phyloP scores from a whole-genome alignment of 2,888 invertebrate species.

The Plebejus argus region DNA sequence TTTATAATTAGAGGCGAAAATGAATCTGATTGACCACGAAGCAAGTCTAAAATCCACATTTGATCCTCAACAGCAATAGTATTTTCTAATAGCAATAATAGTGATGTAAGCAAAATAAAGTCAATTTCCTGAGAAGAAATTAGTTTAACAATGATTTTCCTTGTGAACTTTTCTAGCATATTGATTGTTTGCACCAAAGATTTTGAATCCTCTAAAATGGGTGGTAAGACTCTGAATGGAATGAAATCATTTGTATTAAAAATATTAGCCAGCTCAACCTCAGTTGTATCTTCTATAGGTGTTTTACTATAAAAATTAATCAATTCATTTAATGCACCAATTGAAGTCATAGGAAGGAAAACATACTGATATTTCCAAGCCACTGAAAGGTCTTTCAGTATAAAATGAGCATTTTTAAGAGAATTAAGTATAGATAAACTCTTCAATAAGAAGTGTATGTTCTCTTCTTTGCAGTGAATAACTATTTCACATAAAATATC shows the following conservation, averaged over 20 bases:
- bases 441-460: constrained; percentile 59
- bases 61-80: constrained; percentile 51
- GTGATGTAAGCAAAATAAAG: constrained; percentile 60
- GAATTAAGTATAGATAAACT: constrained; percentile 60
- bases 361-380: constrained; percentile 75
- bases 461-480: constrained; percentile 61
- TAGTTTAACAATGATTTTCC: constrained; percentile 60
- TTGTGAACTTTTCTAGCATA: constrained; percentile 50
- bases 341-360: constrained; percentile 67
- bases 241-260: constrained; percentile 61
- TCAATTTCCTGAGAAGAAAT: constrained; percentile 63
- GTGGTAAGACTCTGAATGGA: constrained; percentile 59
- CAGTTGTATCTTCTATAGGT: constrained; percentile 39
- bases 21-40: constrained; percentile 63
- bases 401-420: constrained; percentile 59
- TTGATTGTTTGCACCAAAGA: constrained; percentile 40
- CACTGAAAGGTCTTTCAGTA: constrained; percentile 65
- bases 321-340: constrained; percentile 61
- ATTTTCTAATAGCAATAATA: constrained; percentile 57
- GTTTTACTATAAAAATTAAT: constrained; percentile 55
- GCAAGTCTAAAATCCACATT: constrained; percentile 56
- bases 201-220: constrained; percentile 46
- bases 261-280: constrained; percentile 45
- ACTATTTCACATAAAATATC: constrained; percentile 61
- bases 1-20: constrained; percentile 54